Base-by-base conservation (phyloP, 2,797 vertebrate genomes). In the Pelodytes ibericus region DNA sequence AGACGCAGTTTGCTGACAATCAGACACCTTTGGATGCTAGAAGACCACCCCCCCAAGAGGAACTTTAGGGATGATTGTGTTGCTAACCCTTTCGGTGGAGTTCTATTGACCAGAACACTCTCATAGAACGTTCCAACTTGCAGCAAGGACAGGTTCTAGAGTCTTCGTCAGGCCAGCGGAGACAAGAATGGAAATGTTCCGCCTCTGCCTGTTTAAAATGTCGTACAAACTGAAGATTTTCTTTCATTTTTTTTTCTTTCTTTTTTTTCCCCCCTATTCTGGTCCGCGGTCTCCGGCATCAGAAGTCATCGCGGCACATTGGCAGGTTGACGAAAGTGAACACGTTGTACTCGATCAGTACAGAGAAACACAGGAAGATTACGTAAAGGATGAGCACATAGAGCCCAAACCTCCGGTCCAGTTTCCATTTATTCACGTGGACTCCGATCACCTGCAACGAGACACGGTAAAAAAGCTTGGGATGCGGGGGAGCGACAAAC, bases 251-350 rank as follows among this genome's bases (percentile, higher is more conserved):
- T n/a, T n/a, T n/a, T n/a, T n/a, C n/a, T n/a, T n/a, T n/a, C n/a
- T n/a, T n/a, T n/a, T n/a, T n/a, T n/a, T n/a, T n/a, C n/a, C n/a
- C n/a, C 18, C 18, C 25, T 18, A 16, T 26, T 59, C 2, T 26
- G 27, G 70, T 44, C 25, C 9, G 15, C 57, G 24, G 36, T 71
- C 33, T 47, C 9, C 10, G 69, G 62, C 0, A 68, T 90, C 93
- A 95, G 75, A 91, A 86, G 24, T 90, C 90, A 81, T 95, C 94
- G 79, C 84, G 88, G 90, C 97, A 99, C 97, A 97, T 99, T 82
- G 97, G 97, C 83, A 99, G 88, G 92, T 99, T 99, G 92, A 99
- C 96, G 58, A 98, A 99, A 51, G 97, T 99, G 90, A 99, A 99
- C 86, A 99, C 93, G 15, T 99, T 99, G 87, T 94, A 99, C 86